These are phyloP conservation scores for Mionectes macconnelli DNA, from an alignment of 2,113 vertebrate genomes.

Conservation along the genomic window DNA sequence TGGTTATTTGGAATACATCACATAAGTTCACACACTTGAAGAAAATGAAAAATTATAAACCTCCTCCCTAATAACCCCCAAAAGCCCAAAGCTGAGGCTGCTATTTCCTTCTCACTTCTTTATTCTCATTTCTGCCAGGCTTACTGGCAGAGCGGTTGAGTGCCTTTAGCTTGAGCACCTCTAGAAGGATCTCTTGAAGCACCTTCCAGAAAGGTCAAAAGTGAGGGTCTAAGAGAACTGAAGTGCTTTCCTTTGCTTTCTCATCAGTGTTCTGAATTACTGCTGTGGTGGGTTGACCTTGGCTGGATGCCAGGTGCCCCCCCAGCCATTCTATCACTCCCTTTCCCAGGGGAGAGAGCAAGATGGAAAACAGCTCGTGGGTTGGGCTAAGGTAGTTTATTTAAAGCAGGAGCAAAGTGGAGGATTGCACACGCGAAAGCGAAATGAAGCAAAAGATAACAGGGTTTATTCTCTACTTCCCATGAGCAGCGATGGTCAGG, in stretches of 20 bases:
- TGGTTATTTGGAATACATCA: neutral
- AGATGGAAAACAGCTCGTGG: too few species aligned
- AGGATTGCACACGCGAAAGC: too few species aligned
- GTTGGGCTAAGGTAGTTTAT: too few species aligned
- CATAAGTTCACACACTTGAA: neutral
- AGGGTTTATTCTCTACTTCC: too few species aligned
- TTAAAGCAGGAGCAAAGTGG: too few species aligned
- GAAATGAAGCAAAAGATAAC: too few species aligned
- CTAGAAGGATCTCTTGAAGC: neutral
- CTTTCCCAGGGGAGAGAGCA: too few species aligned
- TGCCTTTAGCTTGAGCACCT: neutral
- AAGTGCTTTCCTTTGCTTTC: neutral
- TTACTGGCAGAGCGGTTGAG: neutral
- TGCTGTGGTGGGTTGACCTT: neutral
- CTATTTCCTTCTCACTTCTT: neutral
- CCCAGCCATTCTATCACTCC: too few species aligned
- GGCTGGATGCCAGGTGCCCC: too few species aligned
- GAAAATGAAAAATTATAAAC: neutral
- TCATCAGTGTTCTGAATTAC: accelerated
- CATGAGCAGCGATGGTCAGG: too few species aligned
- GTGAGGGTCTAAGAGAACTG: neutral
- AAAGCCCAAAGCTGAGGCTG: neutral
- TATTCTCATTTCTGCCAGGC: neutral
- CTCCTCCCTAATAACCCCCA: neutral
- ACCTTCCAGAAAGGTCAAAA: neutral